phyloP scores from a whole-genome alignment of 2,797 vertebrate species.

The Sylvilagus floridanus region DNA sequence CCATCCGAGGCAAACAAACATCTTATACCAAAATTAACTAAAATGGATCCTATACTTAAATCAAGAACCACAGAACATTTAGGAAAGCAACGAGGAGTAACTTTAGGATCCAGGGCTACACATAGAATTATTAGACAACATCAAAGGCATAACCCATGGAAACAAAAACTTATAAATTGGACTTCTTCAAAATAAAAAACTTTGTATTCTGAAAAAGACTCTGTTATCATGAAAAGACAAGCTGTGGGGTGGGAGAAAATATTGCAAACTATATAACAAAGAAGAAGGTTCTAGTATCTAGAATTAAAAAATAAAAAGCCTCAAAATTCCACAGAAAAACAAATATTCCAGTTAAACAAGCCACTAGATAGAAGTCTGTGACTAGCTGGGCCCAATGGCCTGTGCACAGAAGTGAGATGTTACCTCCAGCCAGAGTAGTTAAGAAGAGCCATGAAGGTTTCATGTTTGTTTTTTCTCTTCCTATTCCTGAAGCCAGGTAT shows the following conservation, averaged over 20 bases:
- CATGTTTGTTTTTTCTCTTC: not conserved
- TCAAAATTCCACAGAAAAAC: not conserved
- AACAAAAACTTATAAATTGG: not conserved
- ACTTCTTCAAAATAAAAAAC: not conserved
- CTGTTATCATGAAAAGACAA: not conserved
- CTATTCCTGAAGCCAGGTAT: not conserved
- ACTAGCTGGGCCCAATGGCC: not conserved
- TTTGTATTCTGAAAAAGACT: not conserved
- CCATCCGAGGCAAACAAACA: not conserved
- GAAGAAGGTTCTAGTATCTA: not conserved
- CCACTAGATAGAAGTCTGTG: not conserved
- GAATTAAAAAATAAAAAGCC: not conserved
- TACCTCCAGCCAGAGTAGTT: not conserved
- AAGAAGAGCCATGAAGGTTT: too few relatives aligned
- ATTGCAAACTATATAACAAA: not conserved
- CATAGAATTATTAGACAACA: not conserved
- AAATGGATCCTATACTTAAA: not conserved
- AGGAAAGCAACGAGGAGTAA: not conserved
- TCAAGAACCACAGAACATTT: not conserved
- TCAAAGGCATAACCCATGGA: not conserved
- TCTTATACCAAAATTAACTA: not conserved
- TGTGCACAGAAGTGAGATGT: not conserved
- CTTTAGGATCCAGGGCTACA: not conserved
- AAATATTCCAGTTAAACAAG: not conserved
- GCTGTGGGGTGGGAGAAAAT: not conserved